These are phyloP conservation scores for Lingula anatina DNA, from an alignment of 2,888 invertebrate genomes.

Conservation along the genomic window DNA sequence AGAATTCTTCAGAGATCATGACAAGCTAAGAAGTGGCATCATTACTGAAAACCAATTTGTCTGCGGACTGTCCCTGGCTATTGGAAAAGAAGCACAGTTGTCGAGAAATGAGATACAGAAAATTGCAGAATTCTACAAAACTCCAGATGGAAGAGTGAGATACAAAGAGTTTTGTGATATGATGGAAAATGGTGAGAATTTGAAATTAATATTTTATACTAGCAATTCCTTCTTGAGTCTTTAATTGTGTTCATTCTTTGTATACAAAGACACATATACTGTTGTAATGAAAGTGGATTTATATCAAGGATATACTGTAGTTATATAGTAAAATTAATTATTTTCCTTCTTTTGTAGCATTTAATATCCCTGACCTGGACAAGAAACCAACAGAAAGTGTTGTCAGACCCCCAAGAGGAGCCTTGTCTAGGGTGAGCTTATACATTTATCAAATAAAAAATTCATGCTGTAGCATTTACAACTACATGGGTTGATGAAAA, in stretches of 20 bases:
- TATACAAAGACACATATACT: too few relatives aligned
- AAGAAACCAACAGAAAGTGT: conserved; percentile 48
- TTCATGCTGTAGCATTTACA: too few relatives aligned
- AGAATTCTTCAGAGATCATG: conserved; percentile 51
- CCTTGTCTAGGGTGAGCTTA: conserved; percentile 46
- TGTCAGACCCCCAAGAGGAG: conserved; percentile 39
- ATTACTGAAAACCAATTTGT: conserved; percentile 52
- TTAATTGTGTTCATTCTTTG: too few relatives aligned
- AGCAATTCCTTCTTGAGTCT: too few relatives aligned
- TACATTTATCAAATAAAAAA: too few relatives aligned
- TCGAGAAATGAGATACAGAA: conserved; percentile 45
- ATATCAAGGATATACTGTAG: too few relatives aligned
- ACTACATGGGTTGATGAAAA: too few relatives aligned
- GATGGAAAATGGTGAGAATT: conserved; percentile 52
- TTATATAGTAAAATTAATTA: too few relatives aligned
- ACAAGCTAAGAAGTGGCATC: conserved; percentile 45
- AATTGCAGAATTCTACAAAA: conserved; percentile 44
- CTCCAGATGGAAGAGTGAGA: conserved; percentile 42
- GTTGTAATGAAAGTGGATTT: too few relatives aligned
- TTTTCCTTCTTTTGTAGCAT: conserved; percentile 41
- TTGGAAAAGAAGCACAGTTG: conserved; percentile 50
- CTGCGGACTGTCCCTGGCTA: conserved; percentile 45
- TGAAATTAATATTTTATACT: too few relatives aligned
- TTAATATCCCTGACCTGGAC: conserved; percentile 49
- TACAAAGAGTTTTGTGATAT: conserved; percentile 51